Conservation (phyloP, 2,888 invertebrate genomes). For the Stramonita haemastoma region DNA sequence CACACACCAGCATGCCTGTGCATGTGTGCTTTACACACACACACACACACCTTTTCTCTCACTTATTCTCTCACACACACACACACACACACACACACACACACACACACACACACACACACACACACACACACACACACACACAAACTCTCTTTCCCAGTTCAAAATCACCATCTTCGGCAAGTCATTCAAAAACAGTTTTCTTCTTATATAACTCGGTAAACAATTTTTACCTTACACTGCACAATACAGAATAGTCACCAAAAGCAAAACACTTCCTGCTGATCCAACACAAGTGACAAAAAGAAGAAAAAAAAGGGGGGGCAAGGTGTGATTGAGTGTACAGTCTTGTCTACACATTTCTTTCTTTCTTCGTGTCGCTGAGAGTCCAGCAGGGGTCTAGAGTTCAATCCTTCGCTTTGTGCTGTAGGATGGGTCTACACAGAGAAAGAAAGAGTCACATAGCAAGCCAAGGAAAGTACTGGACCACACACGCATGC, state of each 20-base stretch:
- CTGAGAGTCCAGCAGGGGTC: neutral
- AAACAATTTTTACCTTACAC: neutral
- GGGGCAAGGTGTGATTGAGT: no score
- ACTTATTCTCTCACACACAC: no score
- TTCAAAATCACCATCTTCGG: no score
- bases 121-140: no score
- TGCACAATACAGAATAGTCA: neutral
- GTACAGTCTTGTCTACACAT: no score
- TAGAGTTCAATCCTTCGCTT: conserved; percentile 29
- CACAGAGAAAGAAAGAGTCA: neutral
- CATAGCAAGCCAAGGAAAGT: neutral
- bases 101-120: no score
- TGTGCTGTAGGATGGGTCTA: conserved; percentile 18
- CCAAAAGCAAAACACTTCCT: neutral
- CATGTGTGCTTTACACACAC: no score
- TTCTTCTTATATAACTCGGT: neutral
- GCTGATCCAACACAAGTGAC: neutral
- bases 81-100: no score
- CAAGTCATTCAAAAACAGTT: no score
- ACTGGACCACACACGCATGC: neutral
- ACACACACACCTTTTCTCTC: no score
- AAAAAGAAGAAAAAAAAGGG: neutral
- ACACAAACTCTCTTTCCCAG: no score
- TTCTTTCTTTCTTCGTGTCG: neutral
- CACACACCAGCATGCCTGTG: no score